Evolutionary conservation across 2,797 vertebrate species (phyloP).

Genomic region (Linurgus olivaceus): DNA sequence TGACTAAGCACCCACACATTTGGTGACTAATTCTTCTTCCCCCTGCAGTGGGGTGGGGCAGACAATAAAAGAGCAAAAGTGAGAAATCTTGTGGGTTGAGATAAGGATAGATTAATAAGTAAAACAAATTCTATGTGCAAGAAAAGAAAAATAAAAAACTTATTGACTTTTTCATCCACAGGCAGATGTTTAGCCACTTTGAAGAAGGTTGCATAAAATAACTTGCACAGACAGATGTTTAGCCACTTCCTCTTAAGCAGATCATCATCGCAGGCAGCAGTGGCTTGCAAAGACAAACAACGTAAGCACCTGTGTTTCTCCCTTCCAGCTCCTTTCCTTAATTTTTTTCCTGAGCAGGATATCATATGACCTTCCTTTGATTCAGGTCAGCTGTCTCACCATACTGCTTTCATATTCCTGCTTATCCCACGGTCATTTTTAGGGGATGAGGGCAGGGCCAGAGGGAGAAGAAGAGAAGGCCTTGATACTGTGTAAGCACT

Average conservation of each 20-base stretch:
- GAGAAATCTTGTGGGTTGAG: background rate
- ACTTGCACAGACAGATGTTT: too few relatives aligned
- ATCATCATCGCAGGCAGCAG: background rate
- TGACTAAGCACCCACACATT: background rate
- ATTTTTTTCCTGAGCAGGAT: background rate
- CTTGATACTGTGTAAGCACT: background rate
- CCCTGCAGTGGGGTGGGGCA: rapidly evolving
- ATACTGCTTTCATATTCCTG: background rate
- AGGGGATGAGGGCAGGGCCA: background rate
- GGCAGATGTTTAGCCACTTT: background rate
- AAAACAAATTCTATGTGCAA: background rate
- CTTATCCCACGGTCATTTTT: background rate
- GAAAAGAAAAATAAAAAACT: background rate
- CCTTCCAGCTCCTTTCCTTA: background rate
- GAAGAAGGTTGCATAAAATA: too few relatives aligned
- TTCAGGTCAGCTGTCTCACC: background rate
- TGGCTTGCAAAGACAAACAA: background rate
- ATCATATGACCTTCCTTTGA: background rate
- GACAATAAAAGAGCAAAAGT: background rate
- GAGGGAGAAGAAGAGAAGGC: background rate
- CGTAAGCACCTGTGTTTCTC: background rate
- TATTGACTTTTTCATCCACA: background rate
- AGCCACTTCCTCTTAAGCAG: background rate
- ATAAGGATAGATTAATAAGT: background rate
- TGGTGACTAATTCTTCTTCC: background rate